phyloP scores from a whole-genome alignment of 2,888 invertebrate species.

The Gnatocerus cornutus region DNA sequence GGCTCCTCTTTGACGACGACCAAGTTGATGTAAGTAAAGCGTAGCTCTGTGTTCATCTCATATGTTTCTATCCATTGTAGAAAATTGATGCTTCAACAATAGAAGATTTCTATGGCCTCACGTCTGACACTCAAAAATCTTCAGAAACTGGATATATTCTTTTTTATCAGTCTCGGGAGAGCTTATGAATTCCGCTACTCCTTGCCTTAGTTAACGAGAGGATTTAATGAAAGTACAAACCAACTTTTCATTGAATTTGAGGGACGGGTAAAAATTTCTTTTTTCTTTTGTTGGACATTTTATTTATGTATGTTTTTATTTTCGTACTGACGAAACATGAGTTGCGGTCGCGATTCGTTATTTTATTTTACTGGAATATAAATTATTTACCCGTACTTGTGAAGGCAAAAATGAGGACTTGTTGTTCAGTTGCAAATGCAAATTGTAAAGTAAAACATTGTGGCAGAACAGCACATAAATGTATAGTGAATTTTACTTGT shows the following conservation, averaged over 20 bases:
- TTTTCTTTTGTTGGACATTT: conserved; percentile 44
- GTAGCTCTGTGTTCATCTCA: no score
- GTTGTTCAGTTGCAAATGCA: conserved; percentile 34
- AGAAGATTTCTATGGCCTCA: conserved; percentile 99
- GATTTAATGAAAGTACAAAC: conserved; percentile 47
- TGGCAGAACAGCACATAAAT: conserved; percentile 30
- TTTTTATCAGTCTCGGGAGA: conserved; percentile 92
- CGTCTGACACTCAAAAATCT: conserved; percentile 98
- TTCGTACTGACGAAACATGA: conserved; percentile 8
- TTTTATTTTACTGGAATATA: conserved; percentile 8
- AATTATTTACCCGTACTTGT: conserved; percentile 29
- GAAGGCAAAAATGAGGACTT: conserved; percentile 3
- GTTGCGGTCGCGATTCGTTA: conserved; percentile 1
- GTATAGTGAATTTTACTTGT: conserved; percentile 51
- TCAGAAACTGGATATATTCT: conserved; percentile 99
- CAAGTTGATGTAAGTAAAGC: conserved; percentile 99
- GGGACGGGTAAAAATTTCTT: conserved; percentile 44
- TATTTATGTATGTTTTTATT: conserved; percentile 29
- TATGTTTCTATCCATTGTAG: no score
- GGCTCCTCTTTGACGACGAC: conserved; percentile 99
- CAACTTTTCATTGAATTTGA: conserved; percentile 45
- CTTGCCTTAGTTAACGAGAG: conserved; percentile 54
- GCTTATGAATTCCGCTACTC: conserved; percentile 61
- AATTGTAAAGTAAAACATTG: conserved; percentile 1
- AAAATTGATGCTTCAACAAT: conserved; percentile 99